Evolutionary conservation across 2,113 vertebrate species (phyloP), one percentile per base, ranked within the genome.

Genomic region (Sinocyclocheilus grahami): DNA sequence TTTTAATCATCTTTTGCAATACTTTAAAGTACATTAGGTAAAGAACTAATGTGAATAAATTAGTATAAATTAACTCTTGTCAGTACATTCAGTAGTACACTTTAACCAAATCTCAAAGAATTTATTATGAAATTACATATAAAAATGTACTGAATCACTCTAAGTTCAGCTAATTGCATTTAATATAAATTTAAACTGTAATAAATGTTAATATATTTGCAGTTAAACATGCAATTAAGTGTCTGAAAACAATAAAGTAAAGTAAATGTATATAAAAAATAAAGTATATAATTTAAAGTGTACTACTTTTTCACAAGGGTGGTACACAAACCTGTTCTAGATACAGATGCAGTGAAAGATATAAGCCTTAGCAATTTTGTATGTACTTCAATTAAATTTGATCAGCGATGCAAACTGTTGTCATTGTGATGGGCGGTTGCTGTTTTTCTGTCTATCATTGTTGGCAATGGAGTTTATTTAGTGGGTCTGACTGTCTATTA

Each of bases 381-480:
- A 16, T 79, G 53, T n/a, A 18, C 46, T 58, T 39, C 53, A 53
- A 79, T 79, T 63, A n/a, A 76, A 5, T 71, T 24, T 46, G 58
- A 37, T 20, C n/a, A 46, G 55, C 42, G 78, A 63, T 39, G n/a
- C 71, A 85, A 67, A 46, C 37, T 69, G 84, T 85, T 86, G 69
- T 69, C 77, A 72, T 72, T 84, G 87, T 86, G 86, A 92, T 58
- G 87, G 87, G 87, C 55, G 80, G 88, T 62, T 91, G 71, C 85
- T 51, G 16, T 39, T 86, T 39, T 84, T 86, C 48, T 30, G 20
- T 82, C 37, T 30, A 69, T 87, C 86, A 91, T 91, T 93, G 90
- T 91, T 91, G 90, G 90, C 91, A 93, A 93, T 90, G 91, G 87
- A 92, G 92, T 95, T 94, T 94, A 92, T 92, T 92, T 93, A 93